These are phyloP conservation scores for Latrodectus elegans DNA, from an alignment of 2,888 invertebrate genomes.

Conservation along the genomic window DNA sequence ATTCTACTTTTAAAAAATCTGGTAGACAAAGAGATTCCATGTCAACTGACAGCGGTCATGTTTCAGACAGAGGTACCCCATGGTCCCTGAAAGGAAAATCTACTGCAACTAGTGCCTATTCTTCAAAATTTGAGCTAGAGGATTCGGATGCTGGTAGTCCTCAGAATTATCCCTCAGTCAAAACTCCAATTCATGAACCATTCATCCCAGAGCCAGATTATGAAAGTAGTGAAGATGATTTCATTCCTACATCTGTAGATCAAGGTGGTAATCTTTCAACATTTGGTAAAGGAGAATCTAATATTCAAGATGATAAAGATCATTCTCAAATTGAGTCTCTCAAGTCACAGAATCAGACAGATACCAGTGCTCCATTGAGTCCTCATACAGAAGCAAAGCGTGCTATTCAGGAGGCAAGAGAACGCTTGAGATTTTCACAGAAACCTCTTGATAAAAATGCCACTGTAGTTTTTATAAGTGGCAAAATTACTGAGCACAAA, in stretches of 20 bases:
- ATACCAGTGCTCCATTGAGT: slow-evolving; percentile 35
- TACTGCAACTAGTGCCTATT: slow-evolving; percentile 60
- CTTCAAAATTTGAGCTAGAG: slow-evolving; percentile 66
- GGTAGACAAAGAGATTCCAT: slow-evolving; percentile 66
- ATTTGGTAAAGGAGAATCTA: slow-evolving; percentile 65
- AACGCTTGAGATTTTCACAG: slow-evolving; percentile 63
- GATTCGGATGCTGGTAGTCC: slow-evolving; percentile 66
- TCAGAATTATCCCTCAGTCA: slow-evolving; percentile 63
- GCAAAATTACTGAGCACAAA: slow-evolving; percentile 66
- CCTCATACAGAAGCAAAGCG: slow-evolving; percentile 69
- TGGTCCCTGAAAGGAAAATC: slow-evolving; percentile 64
- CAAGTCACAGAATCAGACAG: neutral
- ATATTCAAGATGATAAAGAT: slow-evolving; percentile 51
- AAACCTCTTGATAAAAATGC: slow-evolving; percentile 67
- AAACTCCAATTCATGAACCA: slow-evolving; percentile 75
- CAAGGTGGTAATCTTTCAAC: slow-evolving; percentile 63
- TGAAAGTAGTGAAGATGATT: slow-evolving; percentile 85
- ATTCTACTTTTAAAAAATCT: slow-evolving; percentile 64
- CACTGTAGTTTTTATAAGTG: slow-evolving; percentile 67
- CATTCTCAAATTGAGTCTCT: slow-evolving; percentile 3
- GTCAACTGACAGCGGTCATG: slow-evolving; percentile 68
- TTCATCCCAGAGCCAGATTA: slow-evolving; percentile 95
- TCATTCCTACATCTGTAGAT: slow-evolving; percentile 71
- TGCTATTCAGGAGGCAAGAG: slow-evolving; percentile 69
- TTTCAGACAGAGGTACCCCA: slow-evolving; percentile 64